Percentiles rank a stretch among this genome's conserved stretches.
Evolutionary conservation across 2,797 vertebrate species (phyloP).

Genomic region (Premnoplex brunnescens): DNA sequence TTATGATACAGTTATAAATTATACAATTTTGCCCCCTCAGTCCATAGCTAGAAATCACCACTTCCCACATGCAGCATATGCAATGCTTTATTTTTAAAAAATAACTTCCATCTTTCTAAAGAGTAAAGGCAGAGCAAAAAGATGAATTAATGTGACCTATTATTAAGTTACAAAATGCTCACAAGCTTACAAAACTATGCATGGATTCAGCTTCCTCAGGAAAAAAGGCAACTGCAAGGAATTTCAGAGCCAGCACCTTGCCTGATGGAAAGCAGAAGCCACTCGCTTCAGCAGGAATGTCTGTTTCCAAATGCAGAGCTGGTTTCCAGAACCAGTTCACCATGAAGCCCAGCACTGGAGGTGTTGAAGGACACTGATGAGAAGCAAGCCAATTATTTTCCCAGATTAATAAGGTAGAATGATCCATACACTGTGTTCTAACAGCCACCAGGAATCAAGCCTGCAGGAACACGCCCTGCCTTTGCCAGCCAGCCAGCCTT

Average conservation of each 20-base stretch:
- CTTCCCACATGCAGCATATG: slow-evolving; percentile 63
- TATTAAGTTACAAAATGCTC: slow-evolving; percentile 2
- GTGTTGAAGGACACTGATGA: not conserved
- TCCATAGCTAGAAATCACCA: slow-evolving; percentile 52
- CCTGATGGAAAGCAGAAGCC: not conserved
- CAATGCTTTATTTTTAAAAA: slow-evolving; percentile 42
- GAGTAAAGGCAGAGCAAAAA: slow-evolving; percentile 31
- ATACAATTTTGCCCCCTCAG: slow-evolving; percentile 40
- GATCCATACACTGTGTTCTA: not conserved
- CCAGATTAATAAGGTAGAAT: not conserved
- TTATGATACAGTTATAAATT: slow-evolving; percentile 33
- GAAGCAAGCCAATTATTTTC: not conserved
- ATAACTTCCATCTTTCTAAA: slow-evolving; percentile 5
- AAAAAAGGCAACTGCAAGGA: not conserved
- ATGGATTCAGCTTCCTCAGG: not conserved
- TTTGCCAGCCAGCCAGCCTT: not conserved
- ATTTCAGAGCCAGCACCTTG: not conserved
- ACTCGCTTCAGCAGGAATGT: not conserved
- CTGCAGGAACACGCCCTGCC: not conserved
- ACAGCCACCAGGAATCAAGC: not conserved
- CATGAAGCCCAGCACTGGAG: not conserved
- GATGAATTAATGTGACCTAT: slow-evolving; percentile 32
- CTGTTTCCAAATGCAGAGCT: not conserved
- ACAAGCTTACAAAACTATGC: not conserved
- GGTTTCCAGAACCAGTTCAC: not conserved